These are phyloP conservation scores for Dolichallabes microphthalmus DNA, from an alignment of 2,113 vertebrate genomes.

Conservation along the genomic window DNA sequence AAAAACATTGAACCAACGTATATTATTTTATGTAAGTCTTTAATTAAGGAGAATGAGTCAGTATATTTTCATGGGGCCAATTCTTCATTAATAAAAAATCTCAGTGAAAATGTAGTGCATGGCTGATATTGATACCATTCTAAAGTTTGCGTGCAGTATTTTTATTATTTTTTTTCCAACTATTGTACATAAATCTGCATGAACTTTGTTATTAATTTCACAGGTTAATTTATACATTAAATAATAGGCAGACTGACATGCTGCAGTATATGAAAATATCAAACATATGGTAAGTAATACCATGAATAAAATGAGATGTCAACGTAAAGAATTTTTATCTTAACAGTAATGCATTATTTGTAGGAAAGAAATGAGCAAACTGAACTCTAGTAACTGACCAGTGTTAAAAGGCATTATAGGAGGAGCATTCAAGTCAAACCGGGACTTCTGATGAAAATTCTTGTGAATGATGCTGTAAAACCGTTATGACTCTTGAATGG, in stretches of 20 bases:
- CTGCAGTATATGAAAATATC: background rate
- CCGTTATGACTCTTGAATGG: no score
- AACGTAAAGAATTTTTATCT: background rate
- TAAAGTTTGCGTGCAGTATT: slow-evolving; percentile 18
- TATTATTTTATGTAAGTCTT: slow-evolving; percentile 22
- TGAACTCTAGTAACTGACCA: background rate
- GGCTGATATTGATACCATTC: slow-evolving; percentile 4
- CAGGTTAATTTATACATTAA: background rate
- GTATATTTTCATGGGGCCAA: slow-evolving; percentile 66
- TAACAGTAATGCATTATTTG: background rate
- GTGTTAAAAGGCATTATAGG: background rate
- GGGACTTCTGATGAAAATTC: no score
- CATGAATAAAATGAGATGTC: background rate
- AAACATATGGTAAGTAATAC: background rate
- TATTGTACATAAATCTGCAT: background rate
- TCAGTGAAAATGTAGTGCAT: slow-evolving; percentile 43
- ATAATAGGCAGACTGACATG: background rate
- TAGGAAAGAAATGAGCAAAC: background rate
- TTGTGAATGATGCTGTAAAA: no score
- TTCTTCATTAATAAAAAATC: slow-evolving; percentile 61
- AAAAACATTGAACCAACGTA: slow-evolving; percentile 7
- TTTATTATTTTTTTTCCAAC: background rate
- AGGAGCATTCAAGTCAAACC: no score
- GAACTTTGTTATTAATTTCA: background rate
- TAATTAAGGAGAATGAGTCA: slow-evolving; percentile 39